Base-by-base conservation (phyloP, 35 echinoderm and acorn worm species). In the Patiria miniata region DNA sequence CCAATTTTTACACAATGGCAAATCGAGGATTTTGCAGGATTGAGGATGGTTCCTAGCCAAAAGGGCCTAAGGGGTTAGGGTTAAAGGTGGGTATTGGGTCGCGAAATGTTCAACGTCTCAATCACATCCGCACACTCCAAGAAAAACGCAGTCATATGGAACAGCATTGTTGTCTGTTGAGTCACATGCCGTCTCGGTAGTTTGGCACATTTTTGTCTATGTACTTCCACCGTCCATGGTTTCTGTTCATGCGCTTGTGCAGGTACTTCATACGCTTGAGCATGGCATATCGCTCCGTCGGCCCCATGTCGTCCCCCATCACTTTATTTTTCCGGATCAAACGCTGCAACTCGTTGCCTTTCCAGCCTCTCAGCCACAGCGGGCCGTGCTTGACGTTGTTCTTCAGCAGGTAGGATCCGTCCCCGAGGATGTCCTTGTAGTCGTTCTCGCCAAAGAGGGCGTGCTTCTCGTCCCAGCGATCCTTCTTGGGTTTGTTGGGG, bases 361-460 rank as follows among this genome's bases (percentile, higher is more conserved):
- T 85, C 96, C 96, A 98, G 32, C 95, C 96, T 7, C 83, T 85
- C 60, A 99, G 44, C 96, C 96, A 99, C 77, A 56, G 89, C 2
- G 96, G 96, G 76, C 96, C 96, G 38, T 37, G 55, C 33, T 99
- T 99, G n/a, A 99, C 58, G 54, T 99, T 99, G 60, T 76, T 86
- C 32, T 81, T 73, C 32, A 99, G 57, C 34, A 73, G 36, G 78
- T 99, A 99, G 0, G 89, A 86, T 1, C 96, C 96, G 56, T 99
- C 96, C 26, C 96, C 96, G 5, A 99, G 79, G 26, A 99, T 91
- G 77, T 99, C 96, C 85, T 99, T 99, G 83, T 92, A 99, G 87
- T 99, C 96, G 50, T 99, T 99, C 87, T 99, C 96, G 56, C 96
- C 96, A 78, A 95, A 99, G 16, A 99, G 83, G 32, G 96, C 89